phyloP scores from a whole-genome alignment of 2,888 invertebrate genomes.

The Macrophya alboannulata region DNA sequence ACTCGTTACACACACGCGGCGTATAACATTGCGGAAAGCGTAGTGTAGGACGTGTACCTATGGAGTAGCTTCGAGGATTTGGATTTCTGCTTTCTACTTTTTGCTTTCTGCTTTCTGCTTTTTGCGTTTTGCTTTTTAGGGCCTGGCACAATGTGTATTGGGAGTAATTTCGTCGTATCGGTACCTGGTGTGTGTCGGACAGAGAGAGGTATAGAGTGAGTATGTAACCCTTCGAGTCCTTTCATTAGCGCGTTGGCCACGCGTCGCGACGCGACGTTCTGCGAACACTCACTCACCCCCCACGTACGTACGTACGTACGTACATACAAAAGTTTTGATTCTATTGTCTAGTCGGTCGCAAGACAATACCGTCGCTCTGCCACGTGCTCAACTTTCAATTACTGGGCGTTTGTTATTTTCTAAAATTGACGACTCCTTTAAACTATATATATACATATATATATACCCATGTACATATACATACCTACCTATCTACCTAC shows the following conservation, averaged over 20 bases:
- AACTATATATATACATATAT: background rate
- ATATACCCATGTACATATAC: background rate
- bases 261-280: constrained; percentile 22
- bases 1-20: background rate
- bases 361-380: constrained; percentile 23
- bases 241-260: constrained; percentile 50
- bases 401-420: background rate
- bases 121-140: background rate
- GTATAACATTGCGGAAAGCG: background rate
- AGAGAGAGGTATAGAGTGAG: background rate
- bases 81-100: background rate
- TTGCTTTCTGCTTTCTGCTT: background rate
- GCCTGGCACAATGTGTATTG: background rate
- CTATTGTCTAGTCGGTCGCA: constrained; percentile 5
- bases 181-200: too few species aligned
- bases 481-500: too few species aligned
- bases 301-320: background rate
- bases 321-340: constrained; percentile 27
- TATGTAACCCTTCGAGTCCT: constrained; percentile 15
- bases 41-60: background rate
- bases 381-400: constrained; percentile 46
- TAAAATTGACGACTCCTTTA: constrained; percentile 19
- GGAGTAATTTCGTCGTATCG: background rate
- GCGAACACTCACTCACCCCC: background rate
- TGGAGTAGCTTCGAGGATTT: background rate